Conservation (phyloP, 2,888 invertebrate genomes). For the Alloscopus bannaensis region DNA sequence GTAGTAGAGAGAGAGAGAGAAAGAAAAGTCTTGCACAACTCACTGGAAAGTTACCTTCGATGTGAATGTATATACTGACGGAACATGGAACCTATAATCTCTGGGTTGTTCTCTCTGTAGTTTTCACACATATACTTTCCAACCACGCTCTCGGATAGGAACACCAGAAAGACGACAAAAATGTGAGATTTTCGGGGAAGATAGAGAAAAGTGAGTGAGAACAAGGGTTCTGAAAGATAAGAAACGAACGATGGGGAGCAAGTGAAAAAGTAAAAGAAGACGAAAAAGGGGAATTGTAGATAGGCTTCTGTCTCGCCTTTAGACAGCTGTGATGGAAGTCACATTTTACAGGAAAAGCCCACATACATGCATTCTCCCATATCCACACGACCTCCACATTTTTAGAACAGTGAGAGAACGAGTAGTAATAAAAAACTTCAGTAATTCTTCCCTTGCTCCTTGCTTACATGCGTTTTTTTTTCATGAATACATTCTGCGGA, state of each 20-base stretch:
- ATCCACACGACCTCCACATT: too few species aligned
- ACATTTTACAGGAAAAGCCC: constrained; percentile 31
- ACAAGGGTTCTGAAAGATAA: constrained; percentile 53
- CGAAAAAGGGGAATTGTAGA: constrained; percentile 9
- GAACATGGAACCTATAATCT: constrained; percentile 5
- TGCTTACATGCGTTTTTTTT: constrained; percentile 21
- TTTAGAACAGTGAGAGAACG: too few species aligned
- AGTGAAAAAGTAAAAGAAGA: constrained; percentile 31
- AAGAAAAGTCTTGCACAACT: constrained; percentile 15
- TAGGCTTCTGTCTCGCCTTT: constrained; percentile 45
- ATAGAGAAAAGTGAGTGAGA: constrained; percentile 59
- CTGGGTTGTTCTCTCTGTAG: constrained; percentile 18
- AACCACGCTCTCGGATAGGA: background rate
- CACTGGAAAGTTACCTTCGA: constrained; percentile 23
- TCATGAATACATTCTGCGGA: constrained; percentile 40
- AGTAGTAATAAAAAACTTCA: constrained; percentile 8
- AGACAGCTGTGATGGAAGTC: constrained; percentile 56
- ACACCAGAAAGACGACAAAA: constrained; percentile 17
- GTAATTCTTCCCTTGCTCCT: background rate
- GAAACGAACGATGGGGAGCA: constrained; percentile 47
- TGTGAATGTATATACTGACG: background rate
- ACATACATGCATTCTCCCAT: background rate
- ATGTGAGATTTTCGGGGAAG: constrained; percentile 39
- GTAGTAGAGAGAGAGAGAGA: background rate
- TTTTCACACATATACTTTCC: background rate